These are phyloP conservation scores for Trachymyrmex septentrionalis DNA, from an alignment of 1,140 invertebrate genomes.

Conservation along the genomic window DNA sequence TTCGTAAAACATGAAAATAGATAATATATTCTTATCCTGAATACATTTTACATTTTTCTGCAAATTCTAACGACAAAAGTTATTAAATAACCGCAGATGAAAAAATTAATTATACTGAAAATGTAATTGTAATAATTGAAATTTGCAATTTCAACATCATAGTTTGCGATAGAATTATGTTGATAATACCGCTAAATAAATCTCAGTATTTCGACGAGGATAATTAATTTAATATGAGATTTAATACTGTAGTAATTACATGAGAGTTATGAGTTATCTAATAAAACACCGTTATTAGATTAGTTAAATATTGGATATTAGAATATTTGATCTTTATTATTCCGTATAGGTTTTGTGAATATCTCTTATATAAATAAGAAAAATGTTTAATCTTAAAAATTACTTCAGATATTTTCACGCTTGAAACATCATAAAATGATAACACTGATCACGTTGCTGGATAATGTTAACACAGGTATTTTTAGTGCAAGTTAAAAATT, in stretches of 20 bases:
- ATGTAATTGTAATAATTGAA: background rate
- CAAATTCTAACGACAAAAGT: background rate
- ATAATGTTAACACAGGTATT: background rate
- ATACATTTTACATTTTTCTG: slow-evolving; percentile 2
- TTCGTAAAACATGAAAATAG: background rate
- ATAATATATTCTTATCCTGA: background rate
- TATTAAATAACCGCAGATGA: background rate
- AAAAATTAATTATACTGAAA: background rate
- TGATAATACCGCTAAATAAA: slow-evolving; percentile 12
- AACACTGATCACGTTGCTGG: too few relatives aligned
- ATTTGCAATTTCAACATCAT: background rate
- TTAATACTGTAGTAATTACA: too few relatives aligned
- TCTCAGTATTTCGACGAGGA: background rate
- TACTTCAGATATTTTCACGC: background rate
- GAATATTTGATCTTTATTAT: slow-evolving; percentile 1
- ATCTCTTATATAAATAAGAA: background rate
- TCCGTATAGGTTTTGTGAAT: background rate
- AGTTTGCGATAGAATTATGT: background rate
- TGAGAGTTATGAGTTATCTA: background rate
- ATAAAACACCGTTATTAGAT: background rate
- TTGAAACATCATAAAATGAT: background rate
- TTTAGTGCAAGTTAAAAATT: background rate
- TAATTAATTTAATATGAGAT: too few relatives aligned
- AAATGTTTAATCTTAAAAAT: background rate
- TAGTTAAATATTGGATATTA: background rate